A percentile compares a stretch with the other conserved stretches of the same genome.
phyloP scores from a whole-genome alignment of 53 echinoderm and acorn worm genomes.

The Antedon mediterranea region DNA sequence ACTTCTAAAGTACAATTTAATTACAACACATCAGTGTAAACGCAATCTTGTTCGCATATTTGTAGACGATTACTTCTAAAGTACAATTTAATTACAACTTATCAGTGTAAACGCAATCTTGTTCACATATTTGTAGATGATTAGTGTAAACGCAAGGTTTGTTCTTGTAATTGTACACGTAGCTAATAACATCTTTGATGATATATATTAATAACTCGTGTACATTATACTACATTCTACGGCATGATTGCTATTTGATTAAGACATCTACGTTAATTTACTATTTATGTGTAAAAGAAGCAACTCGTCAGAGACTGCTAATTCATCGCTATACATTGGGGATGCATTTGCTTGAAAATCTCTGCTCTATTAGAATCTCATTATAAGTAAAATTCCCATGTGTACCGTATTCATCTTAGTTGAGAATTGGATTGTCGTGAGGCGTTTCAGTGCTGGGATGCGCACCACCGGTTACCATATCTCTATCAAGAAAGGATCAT shows the following conservation, averaged over 20 bases:
- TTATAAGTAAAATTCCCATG: background rate
- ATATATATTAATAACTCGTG: background rate
- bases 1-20: background rate
- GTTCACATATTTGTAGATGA: background rate
- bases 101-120: too few relatives aligned
- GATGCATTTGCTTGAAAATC: background rate
- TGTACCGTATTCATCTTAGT: background rate
- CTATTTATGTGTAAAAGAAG: background rate
- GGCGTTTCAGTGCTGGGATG: background rate
- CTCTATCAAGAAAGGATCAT: background rate
- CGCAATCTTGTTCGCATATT: too few relatives aligned
- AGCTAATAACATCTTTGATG: background rate
- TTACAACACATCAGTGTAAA: too few relatives aligned
- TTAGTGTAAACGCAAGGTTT: background rate
- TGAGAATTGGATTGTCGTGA: background rate
- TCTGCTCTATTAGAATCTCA: background rate
- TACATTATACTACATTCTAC: background rate
- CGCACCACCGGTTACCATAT: background rate
- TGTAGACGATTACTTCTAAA: background rate
- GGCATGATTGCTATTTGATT: background rate
- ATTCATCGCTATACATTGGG: constrained; percentile 1
- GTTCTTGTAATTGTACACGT: background rate
- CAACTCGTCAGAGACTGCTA: background rate
- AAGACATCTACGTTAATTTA: background rate
- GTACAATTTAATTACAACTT: background rate